A percentile compares a stretch with the other conserved stretches of the same genome.
These are phyloP conservation scores for Drosophila nigromelanica DNA, from an alignment of 1,140 invertebrate genomes.

Conservation along the genomic window DNA sequence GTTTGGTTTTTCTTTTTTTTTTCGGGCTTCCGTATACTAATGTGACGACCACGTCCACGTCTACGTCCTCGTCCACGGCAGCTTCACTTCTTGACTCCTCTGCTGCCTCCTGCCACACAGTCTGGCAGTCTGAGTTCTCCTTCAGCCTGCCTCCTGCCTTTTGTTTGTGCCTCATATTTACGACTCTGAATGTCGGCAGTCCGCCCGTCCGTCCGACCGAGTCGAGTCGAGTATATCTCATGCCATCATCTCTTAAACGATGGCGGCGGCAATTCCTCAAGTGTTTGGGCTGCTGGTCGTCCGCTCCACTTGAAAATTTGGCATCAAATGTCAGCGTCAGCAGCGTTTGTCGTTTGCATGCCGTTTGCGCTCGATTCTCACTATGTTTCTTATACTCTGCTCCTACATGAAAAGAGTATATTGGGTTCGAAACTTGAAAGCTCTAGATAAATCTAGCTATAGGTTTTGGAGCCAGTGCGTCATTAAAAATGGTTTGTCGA, in stretches of 20 bases:
- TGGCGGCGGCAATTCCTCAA: slow-evolving; percentile 79
- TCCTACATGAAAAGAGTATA: neutral
- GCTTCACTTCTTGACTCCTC: slow-evolving; percentile 23
- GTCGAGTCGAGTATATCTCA: slow-evolving; percentile 56
- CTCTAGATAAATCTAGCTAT: too few species aligned
- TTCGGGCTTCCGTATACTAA: slow-evolving; percentile 75
- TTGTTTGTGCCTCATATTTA: slow-evolving; percentile 80
- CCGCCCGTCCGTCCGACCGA: slow-evolving; percentile 14
- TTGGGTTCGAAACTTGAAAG: neutral
- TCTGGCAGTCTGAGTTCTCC: slow-evolving; percentile 8
- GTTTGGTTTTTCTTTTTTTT: slow-evolving; percentile 28
- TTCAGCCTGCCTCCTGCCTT: slow-evolving; percentile 31
- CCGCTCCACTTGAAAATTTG: slow-evolving; percentile 79
- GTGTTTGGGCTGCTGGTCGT: slow-evolving; percentile 71
- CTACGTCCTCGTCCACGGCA: slow-evolving; percentile 15
- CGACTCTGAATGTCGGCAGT: slow-evolving; percentile 56
- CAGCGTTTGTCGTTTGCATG: slow-evolving; percentile 71
- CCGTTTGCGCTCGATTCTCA: slow-evolving; percentile 69
- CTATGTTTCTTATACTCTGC: slow-evolving; percentile 42
- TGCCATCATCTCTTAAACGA: slow-evolving; percentile 80
- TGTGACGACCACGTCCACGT: slow-evolving; percentile 40
- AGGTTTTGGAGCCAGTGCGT: too few species aligned
- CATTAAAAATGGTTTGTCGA: too few species aligned
- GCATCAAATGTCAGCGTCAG: slow-evolving; percentile 80
- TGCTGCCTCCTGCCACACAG: slow-evolving; percentile 24